These are phyloP conservation scores for Apis mellifera DNA, from an alignment of 1,140 invertebrate genomes.

Conservation along the genomic window DNA sequence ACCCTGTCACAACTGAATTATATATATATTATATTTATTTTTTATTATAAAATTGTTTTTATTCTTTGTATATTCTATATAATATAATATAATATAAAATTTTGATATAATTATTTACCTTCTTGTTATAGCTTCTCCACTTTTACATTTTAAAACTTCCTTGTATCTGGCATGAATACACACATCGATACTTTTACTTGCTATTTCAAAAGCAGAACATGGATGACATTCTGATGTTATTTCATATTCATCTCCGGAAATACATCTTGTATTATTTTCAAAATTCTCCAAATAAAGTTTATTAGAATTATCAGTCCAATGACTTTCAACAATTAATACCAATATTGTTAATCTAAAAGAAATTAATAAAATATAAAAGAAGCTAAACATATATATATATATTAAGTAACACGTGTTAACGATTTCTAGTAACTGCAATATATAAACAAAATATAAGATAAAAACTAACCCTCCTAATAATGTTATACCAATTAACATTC, in stretches of 20 bases:
- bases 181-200: constrained; percentile 86
- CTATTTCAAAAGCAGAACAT: constrained; percentile 89
- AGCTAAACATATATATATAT: background rate
- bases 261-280: constrained; percentile 89
- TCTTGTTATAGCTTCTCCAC: constrained; percentile 86
- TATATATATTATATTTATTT: background rate
- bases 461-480: constrained; percentile 84
- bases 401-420: background rate
- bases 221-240: constrained; percentile 89
- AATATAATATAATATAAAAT: background rate
- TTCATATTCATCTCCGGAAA: constrained; percentile 85
- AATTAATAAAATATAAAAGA: constrained; percentile 62
- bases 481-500: constrained; percentile 85
- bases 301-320: constrained; percentile 84
- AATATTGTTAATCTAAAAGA: constrained; percentile 86
- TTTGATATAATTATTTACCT: constrained; percentile 78
- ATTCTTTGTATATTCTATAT: background rate
- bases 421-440: background rate
- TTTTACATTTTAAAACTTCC: constrained; percentile 86
- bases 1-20: constrained; percentile 85
- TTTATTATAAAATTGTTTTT: background rate
- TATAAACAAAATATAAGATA: background rate
- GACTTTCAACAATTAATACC: constrained; percentile 89
- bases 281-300: constrained; percentile 83
- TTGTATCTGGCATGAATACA: constrained; percentile 88